These are phyloP conservation scores for Lithobius niger DNA, from an alignment of 1,140 invertebrate species.

Conservation along the genomic window DNA sequence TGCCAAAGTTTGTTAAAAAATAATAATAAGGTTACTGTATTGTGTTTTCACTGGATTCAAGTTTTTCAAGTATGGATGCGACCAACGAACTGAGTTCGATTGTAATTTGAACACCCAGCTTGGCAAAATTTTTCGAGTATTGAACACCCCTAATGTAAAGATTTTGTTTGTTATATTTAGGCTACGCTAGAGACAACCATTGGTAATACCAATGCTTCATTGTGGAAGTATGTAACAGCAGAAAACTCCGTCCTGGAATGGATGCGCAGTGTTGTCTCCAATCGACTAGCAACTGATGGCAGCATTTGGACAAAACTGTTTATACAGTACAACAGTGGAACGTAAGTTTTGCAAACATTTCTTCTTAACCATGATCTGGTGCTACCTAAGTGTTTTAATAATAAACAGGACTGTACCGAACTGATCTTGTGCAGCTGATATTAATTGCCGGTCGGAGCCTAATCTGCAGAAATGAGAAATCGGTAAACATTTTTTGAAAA, in stretches of 20 bases:
- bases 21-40: too few species aligned
- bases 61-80: too few species aligned
- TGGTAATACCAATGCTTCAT: slow-evolving; percentile 47
- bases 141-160: too few species aligned
- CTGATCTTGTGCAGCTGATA: too few species aligned
- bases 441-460: too few species aligned
- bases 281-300: slow-evolving; percentile 57
- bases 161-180: slow-evolving; percentile 13
- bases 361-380: not conserved
- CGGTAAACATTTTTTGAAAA: too few species aligned
- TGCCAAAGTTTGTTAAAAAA: too few species aligned
- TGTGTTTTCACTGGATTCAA: too few species aligned
- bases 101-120: too few species aligned
- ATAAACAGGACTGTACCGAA: too few species aligned
- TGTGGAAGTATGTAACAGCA: slow-evolving; percentile 44
- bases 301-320: slow-evolving; percentile 52
- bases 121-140: too few species aligned
- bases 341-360: slow-evolving; percentile 39
- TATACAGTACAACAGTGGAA: slow-evolving; percentile 54
- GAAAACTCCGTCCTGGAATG: slow-evolving; percentile 53
- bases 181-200: slow-evolving; percentile 55
- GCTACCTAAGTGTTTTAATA: not conserved
- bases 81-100: too few species aligned
- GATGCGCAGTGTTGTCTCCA: slow-evolving; percentile 69
- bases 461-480: not conserved